Conservation (phyloP, 2,888 invertebrate species). For the Cheilosia grossa region DNA sequence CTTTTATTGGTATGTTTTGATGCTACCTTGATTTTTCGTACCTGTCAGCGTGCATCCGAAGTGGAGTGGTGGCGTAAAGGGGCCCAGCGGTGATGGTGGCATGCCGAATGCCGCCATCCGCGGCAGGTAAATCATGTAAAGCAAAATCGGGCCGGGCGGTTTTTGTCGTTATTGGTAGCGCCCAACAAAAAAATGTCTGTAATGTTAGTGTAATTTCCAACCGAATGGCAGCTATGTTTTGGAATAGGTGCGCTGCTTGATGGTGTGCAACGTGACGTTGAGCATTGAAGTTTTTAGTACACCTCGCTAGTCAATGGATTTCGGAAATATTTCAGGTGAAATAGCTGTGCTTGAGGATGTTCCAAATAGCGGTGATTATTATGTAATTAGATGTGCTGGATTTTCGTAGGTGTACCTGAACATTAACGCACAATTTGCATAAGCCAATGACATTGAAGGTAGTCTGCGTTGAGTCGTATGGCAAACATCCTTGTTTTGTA, state of each 20-base stretch:
- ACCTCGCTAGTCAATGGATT: conserved; percentile 27
- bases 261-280: conserved; percentile 46
- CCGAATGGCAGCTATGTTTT: conserved; percentile 16
- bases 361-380: conserved; percentile 39
- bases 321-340: conserved; percentile 54
- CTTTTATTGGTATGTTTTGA: conserved; percentile 53
- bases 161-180: conserved; percentile 36
- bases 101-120: conserved; percentile 11
- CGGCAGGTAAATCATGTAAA: conserved; percentile 52
- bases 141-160: conserved; percentile 29
- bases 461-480: conserved; percentile 19
- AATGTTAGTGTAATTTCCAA: conserved; percentile 37
- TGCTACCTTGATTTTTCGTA: conserved; percentile 63
- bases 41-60: conserved; percentile 42
- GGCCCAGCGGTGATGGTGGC: conserved; percentile 27
- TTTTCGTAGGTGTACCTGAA: conserved; percentile 18
- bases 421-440: conserved; percentile 41
- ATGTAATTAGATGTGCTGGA: conserved; percentile 45
- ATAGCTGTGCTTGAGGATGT: conserved; percentile 29
- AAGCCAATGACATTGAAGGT: conserved; percentile 60
- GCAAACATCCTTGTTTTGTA: conserved; percentile 16
- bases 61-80: conserved; percentile 46
- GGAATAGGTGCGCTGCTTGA: conserved; percentile 20
- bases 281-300: conserved; percentile 36
- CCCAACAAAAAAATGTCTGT: conserved; percentile 16